Evolutionary conservation across 2,888 invertebrate genomes (phyloP), one percentile per base, ranked within the genome.

Genomic region (Pseudococcus jackbeardsleyi): DNA sequence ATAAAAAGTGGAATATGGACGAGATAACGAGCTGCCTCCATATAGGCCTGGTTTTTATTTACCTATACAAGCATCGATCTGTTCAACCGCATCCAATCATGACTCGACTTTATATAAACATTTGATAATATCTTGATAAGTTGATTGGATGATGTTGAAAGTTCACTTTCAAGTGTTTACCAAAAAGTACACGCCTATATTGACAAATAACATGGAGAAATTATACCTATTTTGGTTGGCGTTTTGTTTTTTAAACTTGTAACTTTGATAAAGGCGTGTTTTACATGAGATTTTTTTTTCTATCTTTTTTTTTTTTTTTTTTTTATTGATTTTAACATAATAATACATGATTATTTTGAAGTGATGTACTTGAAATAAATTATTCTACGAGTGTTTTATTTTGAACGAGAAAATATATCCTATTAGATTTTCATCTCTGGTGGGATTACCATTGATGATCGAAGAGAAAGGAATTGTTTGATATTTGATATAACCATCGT

Each of bases 101-200:
- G 79, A 19, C 0, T 79, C 79, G 79, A 79, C 42, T 79, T 79
- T 19, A 42, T 79, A n/a, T 42, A 79, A 79, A 79, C 79, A 39
- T 79, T 39, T 79, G 79, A 79, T 79, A 79, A 79, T 42, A 79
- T 79, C 79, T 79, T 79, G 39, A 79, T 79, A 79, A 79, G 39
- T 39, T 79, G 42, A 79, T 79, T 79, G 79, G 79, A 79, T 42
- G 42, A 42, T 79, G 79, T 79, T 79, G 19, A 79, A 79, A 79
- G 79, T 79, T 79, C 42, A 19, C 42, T 15, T 72, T 72, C 26
- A 59, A 39, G 79, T 42, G 79, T 79, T 79, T 42, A 33, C 42
- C n/a, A 79, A 72, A 72, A 79, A 79, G 79, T 42, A 79, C 79
- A 79, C 79, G 79, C 79, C 79, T 79, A 79, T 79, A 79, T 79